Evolutionary conservation across 2,888 invertebrate genomes (phyloP), one percentile per base, ranked within the genome.

Genomic region (Cheilosia soror): DNA sequence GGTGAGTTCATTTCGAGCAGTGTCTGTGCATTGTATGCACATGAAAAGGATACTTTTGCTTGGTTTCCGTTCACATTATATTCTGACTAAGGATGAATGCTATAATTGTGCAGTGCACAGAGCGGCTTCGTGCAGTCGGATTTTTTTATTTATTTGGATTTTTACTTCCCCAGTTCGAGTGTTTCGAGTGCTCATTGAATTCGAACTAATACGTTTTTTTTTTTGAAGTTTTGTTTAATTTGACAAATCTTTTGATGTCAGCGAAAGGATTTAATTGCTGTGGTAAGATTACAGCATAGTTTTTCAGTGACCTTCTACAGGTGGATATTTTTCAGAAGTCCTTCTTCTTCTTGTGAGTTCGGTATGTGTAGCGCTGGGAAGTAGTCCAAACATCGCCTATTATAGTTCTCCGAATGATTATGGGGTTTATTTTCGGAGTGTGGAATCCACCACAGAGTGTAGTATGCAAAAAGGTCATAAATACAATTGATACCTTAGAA

Each of bases 161-260:
- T 68, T 78, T 42, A 53, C 60, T 69, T 51, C 27, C 57, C 6
- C 62, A 71, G 42, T 65, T 71, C 44, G 33, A 71, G 31, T 42
- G 42, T 15, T 44, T 81, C 71, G 62, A 85, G 80, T 76, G 53
- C 33, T 71, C 84, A 76, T 80, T 80, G 81, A 85, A 81, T 66
- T 66, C 37, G 37, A 57, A 37, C 42, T 72, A 57, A 77, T 42
- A 62, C 57, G 60, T 29, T 47, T 47, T 15, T 0, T 0, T 33
- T 57, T 58, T 77, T 71, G 53, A 78, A 62, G 55, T 73, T 78
- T 62, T 42, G 29, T 49, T 69, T 80, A 42, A 60, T 68, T 37
- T 69, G 25, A 31, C 37, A 55, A 55, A 62, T 44, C 13, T 33
- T 68, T 57, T 60, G 33, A 81, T 85, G 85, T 57, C 62, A 72